Conservation (phyloP, 2,113 vertebrate genomes). For the Daboia siamensis region DNA sequence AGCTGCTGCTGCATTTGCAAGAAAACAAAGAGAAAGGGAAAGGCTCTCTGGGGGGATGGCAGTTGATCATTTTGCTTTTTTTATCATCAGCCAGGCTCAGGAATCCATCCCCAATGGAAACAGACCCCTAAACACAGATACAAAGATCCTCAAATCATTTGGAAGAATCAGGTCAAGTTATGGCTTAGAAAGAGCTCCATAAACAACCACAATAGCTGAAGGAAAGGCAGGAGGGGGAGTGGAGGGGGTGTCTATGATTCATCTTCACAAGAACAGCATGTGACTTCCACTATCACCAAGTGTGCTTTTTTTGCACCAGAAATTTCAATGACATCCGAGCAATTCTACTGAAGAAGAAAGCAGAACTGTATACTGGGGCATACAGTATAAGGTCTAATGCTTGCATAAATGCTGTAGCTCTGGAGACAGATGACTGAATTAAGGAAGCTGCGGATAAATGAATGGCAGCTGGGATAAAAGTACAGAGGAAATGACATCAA, state of each 20-base stretch:
- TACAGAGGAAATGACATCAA: not conserved
- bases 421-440: not conserved
- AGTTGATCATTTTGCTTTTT: not conserved
- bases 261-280: not conserved
- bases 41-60: not conserved
- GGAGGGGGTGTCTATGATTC: not conserved
- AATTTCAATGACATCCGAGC: not conserved
- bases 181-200: not conserved
- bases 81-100: not conserved
- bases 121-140: not conserved
- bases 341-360: not conserved
- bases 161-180: not conserved
- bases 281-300: not conserved
- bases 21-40: not conserved
- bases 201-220: not conserved
- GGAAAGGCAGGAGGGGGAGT: rapidly evolving
- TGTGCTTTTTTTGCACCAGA: not conserved
- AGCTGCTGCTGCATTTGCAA: not conserved
- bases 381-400: not conserved
- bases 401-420: not conserved
- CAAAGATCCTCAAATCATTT: not conserved
- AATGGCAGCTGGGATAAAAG: not conserved
- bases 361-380: not conserved
- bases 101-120: not conserved
- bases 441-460: not conserved